Evolutionary conservation across 2,888 invertebrate species (phyloP).

Genomic region (Parnassius glacialis): DNA sequence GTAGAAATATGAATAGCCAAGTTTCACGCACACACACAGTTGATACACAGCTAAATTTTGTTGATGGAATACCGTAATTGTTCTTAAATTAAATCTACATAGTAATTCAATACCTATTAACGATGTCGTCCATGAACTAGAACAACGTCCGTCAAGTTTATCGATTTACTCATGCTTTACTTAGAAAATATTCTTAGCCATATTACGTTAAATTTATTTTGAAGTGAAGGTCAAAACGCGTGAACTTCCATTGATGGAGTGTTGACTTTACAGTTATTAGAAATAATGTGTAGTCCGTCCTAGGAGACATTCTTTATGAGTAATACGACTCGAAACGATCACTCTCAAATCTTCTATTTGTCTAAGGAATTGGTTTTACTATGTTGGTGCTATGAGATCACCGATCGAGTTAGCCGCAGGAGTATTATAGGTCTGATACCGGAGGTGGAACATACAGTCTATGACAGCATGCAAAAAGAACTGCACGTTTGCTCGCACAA

Average conservation of each 20-base stretch:
- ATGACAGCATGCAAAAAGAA: conserved; percentile 54
- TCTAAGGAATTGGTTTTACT: conserved; percentile 40
- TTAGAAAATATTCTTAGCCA: conserved; percentile 23
- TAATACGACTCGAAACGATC: conserved; percentile 32
- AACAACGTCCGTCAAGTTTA: conserved; percentile 14
- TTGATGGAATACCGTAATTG: neutral
- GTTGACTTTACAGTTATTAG: neutral
- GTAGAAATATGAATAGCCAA: too few species aligned
- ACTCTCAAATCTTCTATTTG: conserved; percentile 27
- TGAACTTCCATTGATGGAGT: conserved; percentile 20
- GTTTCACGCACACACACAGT: too few species aligned
- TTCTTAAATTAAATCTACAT: conserved; percentile 6
- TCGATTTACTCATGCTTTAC: conserved; percentile 21
- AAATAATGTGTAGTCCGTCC: too few species aligned
- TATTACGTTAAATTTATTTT: conserved; percentile 22
- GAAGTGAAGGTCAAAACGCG: conserved; percentile 12
- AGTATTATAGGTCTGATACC: conserved; percentile 49
- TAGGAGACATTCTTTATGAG: conserved; percentile 1
- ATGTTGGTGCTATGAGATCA: conserved; percentile 71
- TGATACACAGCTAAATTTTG: too few species aligned
- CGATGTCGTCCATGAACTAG: conserved; percentile 16
- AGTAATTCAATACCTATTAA: conserved; percentile 14
- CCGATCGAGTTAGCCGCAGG: conserved; percentile 48
- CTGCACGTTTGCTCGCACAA: conserved; percentile 59
- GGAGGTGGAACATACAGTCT: conserved; percentile 55